Percentiles rank a stretch among this genome's conserved stretches.
These are phyloP conservation scores for Lepilemur septentrionalis DNA, from an alignment of 2,797 vertebrate genomes.

Conservation along the genomic window DNA sequence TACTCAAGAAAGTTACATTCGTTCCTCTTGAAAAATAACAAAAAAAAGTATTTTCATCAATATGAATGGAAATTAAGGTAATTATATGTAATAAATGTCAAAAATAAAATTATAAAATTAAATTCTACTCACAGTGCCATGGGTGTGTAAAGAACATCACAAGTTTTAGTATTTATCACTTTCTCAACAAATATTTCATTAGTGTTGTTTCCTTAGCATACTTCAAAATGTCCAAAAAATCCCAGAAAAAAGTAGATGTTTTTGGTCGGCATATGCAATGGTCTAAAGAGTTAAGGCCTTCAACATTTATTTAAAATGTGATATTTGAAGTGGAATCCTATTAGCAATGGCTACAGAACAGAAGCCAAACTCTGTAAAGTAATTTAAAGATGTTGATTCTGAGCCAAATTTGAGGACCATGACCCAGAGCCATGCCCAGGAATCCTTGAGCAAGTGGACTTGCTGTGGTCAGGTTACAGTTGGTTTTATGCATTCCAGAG, in stretches of 20 bases:
- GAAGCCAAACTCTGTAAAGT: too few species aligned
- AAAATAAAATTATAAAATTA: background rate
- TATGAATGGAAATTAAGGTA: background rate
- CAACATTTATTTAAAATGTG: slow-evolving; percentile 21
- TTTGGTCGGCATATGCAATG: background rate
- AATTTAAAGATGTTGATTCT: too few species aligned
- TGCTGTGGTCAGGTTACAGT: too few species aligned
- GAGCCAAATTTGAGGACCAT: too few species aligned
- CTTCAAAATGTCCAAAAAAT: slow-evolving; percentile 51
- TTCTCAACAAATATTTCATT: slow-evolving; percentile 7
- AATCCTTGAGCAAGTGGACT: too few species aligned
- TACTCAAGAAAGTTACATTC: background rate
- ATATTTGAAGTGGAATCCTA: slow-evolving; percentile 49
- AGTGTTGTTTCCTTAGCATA: slow-evolving; percentile 48
- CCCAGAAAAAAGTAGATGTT: background rate
- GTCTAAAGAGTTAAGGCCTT: slow-evolving; percentile 40
- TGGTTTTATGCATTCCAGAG: too few species aligned
- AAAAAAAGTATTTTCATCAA: slow-evolving; percentile 21
- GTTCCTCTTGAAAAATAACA: slow-evolving; percentile 20
- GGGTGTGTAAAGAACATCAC: background rate
- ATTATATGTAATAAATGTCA: background rate
- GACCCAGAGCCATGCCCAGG: too few species aligned
- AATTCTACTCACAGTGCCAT: background rate
- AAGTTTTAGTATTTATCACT: slow-evolving; percentile 32
- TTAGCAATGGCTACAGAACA: background rate